These are phyloP conservation scores for Drosophila cracens DNA, from an alignment of 2,888 invertebrate genomes.

Conservation along the genomic window DNA sequence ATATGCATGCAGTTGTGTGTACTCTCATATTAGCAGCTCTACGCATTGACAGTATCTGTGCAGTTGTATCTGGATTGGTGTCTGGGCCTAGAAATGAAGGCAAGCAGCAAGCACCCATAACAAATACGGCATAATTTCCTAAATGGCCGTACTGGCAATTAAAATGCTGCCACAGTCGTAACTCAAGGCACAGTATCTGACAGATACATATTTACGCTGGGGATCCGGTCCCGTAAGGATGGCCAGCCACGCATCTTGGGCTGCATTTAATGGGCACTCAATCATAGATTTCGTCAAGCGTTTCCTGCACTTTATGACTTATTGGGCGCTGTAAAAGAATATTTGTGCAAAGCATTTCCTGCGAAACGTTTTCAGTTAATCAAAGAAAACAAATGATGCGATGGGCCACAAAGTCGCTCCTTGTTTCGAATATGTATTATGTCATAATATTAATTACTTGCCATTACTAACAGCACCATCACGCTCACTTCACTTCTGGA, in stretches of 20 bases:
- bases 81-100: constrained; percentile 8
- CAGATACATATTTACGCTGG: constrained; percentile 32
- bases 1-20: constrained; percentile 26
- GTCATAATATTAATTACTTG: constrained; percentile 70
- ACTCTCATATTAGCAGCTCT: constrained; percentile 8
- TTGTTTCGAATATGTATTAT: constrained; percentile 28
- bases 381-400: constrained; percentile 28
- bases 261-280: constrained; percentile 64
- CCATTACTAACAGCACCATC: constrained; percentile 57
- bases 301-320: constrained; percentile 72
- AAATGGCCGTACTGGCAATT: constrained; percentile 65
- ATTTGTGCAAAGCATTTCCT: constrained; percentile 21
- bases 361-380: constrained; percentile 49
- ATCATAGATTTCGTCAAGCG: constrained; percentile 54
- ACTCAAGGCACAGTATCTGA: constrained; percentile 50
- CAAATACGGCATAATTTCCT: constrained; percentile 46
- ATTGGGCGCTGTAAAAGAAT: constrained; percentile 27
- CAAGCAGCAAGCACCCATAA: constrained; percentile 27
- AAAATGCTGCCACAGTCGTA: constrained; percentile 69
- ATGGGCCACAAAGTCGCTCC: constrained; percentile 1
- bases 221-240: constrained; percentile 7
- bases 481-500: not conserved
- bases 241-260: constrained; percentile 14
- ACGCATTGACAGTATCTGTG: constrained; percentile 15
- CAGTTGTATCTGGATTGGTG: constrained; percentile 4